phyloP scores from a whole-genome alignment of 1,140 invertebrate genomes.

The Drosophila subpulchrella region DNA sequence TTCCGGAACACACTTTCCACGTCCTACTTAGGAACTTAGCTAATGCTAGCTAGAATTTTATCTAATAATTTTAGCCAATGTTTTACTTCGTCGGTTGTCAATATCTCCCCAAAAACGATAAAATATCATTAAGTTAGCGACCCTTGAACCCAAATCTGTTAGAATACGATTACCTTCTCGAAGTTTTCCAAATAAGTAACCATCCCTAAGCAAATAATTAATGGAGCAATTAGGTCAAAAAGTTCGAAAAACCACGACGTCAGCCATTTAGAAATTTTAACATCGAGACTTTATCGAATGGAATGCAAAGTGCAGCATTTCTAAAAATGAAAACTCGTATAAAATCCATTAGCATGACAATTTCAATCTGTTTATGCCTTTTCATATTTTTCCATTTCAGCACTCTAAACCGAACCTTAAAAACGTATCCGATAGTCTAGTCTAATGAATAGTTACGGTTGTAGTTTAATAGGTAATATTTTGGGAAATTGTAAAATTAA shows the following conservation, averaged over 20 bases:
- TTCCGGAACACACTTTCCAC: conserved; percentile 5
- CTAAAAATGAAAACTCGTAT: neutral
- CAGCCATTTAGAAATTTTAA: neutral
- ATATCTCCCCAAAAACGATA: neutral
- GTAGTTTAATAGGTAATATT: conserved; percentile 46
- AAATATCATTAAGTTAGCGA: neutral
- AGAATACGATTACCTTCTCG: too few relatives aligned
- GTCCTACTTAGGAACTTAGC: conserved; percentile 12
- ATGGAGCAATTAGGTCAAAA: too few relatives aligned
- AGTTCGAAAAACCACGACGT: neutral
- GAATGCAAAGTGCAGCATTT: too few relatives aligned
- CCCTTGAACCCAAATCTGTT: too few relatives aligned
- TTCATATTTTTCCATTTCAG: neutral
- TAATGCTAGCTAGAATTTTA: conserved; percentile 23
- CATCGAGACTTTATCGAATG: neutral
- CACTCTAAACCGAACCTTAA: conserved; percentile 6
- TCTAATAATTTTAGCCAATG: conserved; percentile 20
- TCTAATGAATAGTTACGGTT: conserved; percentile 31
- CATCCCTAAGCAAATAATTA: too few relatives aligned
- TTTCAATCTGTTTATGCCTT: neutral
- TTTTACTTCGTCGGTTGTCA: neutral
- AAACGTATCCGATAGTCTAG: conserved; percentile 29
- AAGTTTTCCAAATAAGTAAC: too few relatives aligned
- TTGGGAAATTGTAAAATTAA: conserved; percentile 21
- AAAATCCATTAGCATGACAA: neutral